A percentile compares a stretch with the other conserved stretches of the same genome.
Conservation (phyloP, 2,888 invertebrate species). For the Trichogramma dendrolimi region DNA sequence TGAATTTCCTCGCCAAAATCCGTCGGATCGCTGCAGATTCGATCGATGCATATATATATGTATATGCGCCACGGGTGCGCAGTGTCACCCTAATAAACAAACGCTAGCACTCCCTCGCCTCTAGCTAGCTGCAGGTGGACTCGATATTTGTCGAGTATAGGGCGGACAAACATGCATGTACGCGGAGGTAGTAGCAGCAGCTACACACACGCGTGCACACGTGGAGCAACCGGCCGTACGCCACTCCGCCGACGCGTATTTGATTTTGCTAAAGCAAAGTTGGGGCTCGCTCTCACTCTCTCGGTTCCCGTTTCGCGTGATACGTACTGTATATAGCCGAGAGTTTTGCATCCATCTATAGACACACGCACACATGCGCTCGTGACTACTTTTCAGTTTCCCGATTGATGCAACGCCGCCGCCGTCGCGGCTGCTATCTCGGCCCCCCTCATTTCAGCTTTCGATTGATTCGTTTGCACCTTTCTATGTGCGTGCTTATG, state of each 20-base stretch:
- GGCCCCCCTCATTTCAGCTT: constrained; percentile 15
- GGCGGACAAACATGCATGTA: constrained; percentile 25
- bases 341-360: not conserved
- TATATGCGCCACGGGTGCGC: no score
- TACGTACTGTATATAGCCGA: not conserved
- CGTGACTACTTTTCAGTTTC: not conserved
- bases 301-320: not conserved
- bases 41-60: no score
- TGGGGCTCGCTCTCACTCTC: constrained; percentile 6
- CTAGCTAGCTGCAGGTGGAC: not conserved
- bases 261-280: constrained; percentile 46
- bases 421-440: no score
- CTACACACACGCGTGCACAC: constrained; percentile 38
- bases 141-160: constrained; percentile 22
- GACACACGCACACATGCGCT: not conserved
- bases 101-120: no score
- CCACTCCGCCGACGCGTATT: constrained; percentile 39
- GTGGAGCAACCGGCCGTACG: constrained; percentile 39
- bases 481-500: constrained; percentile 24
- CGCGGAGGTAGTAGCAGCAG: constrained; percentile 23
- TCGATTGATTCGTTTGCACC: constrained; percentile 23
- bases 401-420: no score
- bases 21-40: no score
- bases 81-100: no score
- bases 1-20: no score